These are phyloP conservation scores for Erpobdella octoculata DNA, from an alignment of 2,888 invertebrate species.

Conservation along the genomic window DNA sequence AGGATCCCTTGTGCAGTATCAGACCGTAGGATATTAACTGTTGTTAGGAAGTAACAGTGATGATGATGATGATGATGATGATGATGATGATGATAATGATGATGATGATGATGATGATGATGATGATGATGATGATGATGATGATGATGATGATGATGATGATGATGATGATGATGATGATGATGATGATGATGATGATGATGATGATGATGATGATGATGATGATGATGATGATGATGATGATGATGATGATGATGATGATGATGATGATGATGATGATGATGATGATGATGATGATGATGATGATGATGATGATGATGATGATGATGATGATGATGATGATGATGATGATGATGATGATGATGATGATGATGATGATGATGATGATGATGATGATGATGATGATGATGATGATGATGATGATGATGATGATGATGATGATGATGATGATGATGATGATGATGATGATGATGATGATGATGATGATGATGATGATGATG, in stretches of 20 bases:
- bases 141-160: slow-evolving; percentile 10
- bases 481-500: slow-evolving; percentile 29
- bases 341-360: slow-evolving; percentile 15
- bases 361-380: slow-evolving; percentile 30
- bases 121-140: slow-evolving; percentile 18
- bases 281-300: slow-evolving; percentile 26
- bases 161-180: slow-evolving; percentile 28
- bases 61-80: not conserved
- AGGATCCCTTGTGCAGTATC: slow-evolving; percentile 92
- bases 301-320: slow-evolving; percentile 28
- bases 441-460: slow-evolving; percentile 25
- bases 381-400: slow-evolving; percentile 24
- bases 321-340: slow-evolving; percentile 5
- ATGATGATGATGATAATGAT: slow-evolving; percentile 16
- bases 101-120: slow-evolving; percentile 30
- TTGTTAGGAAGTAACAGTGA: not conserved
- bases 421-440: slow-evolving; percentile 25
- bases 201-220: slow-evolving; percentile 3
- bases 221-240: slow-evolving; percentile 28
- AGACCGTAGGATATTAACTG: slow-evolving; percentile 80
- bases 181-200: slow-evolving; percentile 22
- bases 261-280: slow-evolving; percentile 25
- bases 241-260: slow-evolving; percentile 26
- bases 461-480: slow-evolving; percentile 24
- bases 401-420: slow-evolving; percentile 26